Conservation (phyloP, 2,888 invertebrate species). For the Scaptomyza caliginosa region DNA sequence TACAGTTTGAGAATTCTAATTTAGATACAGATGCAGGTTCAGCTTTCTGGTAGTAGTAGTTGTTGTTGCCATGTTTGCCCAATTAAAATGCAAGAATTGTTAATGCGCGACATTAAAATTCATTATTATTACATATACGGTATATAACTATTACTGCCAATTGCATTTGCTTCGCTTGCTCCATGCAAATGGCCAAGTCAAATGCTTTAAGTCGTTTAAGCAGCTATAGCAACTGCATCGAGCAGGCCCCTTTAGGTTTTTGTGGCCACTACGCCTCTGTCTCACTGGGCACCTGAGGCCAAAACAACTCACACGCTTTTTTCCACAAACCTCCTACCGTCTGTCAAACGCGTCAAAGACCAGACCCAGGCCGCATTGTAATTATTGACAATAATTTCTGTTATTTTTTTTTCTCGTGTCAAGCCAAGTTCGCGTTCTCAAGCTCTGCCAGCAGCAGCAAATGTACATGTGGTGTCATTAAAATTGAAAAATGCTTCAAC, state of each 20-base stretch:
- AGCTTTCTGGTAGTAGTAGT: constrained; percentile 17
- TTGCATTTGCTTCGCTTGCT: constrained; percentile 44
- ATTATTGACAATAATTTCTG: constrained; percentile 80
- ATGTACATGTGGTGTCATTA: constrained; percentile 64
- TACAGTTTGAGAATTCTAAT: constrained; percentile 1
- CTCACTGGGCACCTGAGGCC: constrained; percentile 45
- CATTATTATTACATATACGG: constrained; percentile 79
- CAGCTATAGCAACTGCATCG: constrained; percentile 42
- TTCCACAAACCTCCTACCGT: constrained; percentile 75
- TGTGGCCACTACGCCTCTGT: constrained; percentile 23
- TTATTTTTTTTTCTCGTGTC: constrained; percentile 62
- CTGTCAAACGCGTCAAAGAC: constrained; percentile 76
- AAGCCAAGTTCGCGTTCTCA: constrained; percentile 27
- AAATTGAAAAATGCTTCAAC: constrained; percentile 67
- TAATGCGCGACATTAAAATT: constrained; percentile 79
- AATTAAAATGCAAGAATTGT: constrained; percentile 81
- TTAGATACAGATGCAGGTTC: constrained; percentile 11
- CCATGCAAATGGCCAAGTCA: constrained; percentile 66
- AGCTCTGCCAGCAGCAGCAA: constrained; percentile 54
- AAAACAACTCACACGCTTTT: constrained; percentile 59
- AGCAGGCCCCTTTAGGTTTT: constrained; percentile 7
- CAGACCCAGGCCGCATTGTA: constrained; percentile 63
- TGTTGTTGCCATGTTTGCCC: constrained; percentile 49
- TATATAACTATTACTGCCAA: constrained; percentile 71
- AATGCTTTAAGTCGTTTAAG: constrained; percentile 65